Percentiles rank a stretch among this genome's conserved stretches.
Conservation (phyloP, 2,888 invertebrate species). For the Griposia aprilina region DNA sequence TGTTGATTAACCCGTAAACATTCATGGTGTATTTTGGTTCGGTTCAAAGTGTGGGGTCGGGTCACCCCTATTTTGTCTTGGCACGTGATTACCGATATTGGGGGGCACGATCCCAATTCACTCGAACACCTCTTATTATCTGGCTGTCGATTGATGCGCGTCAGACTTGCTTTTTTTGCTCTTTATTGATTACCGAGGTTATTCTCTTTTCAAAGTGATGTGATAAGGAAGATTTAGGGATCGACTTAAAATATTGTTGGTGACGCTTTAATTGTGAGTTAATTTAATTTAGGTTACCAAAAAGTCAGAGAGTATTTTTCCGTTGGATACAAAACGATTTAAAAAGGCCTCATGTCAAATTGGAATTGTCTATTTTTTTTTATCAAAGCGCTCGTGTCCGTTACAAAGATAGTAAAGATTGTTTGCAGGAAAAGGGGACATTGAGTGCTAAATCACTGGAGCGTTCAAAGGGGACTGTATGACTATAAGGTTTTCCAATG, state of each 20-base stretch:
- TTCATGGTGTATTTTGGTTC: constrained; percentile 81
- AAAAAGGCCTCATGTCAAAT: background rate
- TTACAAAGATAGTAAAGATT: constrained; percentile 62
- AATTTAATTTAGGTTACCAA: background rate
- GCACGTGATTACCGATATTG: constrained; percentile 85
- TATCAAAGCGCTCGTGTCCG: constrained; percentile 51
- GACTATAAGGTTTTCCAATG: constrained; percentile 71
- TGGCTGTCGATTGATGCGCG: constrained; percentile 81
- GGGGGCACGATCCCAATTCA: constrained; percentile 86
- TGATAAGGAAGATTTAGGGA: constrained; percentile 27
- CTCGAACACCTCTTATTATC: constrained; percentile 81
- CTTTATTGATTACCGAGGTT: constrained; percentile 55
- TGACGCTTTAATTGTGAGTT: background rate
- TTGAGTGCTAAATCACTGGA: constrained; percentile 70
- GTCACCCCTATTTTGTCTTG: constrained; percentile 79
- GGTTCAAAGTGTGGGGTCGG: constrained; percentile 77
- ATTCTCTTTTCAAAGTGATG: constrained; percentile 49
- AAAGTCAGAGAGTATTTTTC: background rate
- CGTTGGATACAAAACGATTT: background rate
- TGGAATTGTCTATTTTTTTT: background rate
- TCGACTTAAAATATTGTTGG: background rate
- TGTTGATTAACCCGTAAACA: constrained; percentile 85
- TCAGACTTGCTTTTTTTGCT: constrained; percentile 34
- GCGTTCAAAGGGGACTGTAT: constrained; percentile 74
- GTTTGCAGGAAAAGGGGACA: constrained; percentile 73